Evolutionary conservation across 2,888 invertebrate genomes (phyloP), one percentile per base, ranked within the genome.

Genomic region (Muschampia plurimacula): DNA sequence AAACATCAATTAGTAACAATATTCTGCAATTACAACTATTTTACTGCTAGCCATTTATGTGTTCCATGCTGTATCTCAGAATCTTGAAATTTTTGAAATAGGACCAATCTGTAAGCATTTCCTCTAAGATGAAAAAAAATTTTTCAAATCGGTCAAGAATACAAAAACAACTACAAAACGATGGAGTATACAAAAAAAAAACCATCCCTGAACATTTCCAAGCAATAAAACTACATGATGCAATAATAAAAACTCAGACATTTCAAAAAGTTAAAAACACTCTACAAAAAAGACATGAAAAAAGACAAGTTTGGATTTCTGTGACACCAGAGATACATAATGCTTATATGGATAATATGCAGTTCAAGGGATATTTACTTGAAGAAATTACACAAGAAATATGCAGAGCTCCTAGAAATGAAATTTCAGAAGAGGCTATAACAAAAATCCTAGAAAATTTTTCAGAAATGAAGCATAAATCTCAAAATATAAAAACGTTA

Each of bases 231-330:
- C 8, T 46, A n/a, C 67, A 59, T 67, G 28, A 59, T 4, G 32
- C 36, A n/a, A n/a, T 62, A 15, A 62, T 15, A 0, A 12, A 12
- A 62, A 62, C 62, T 7, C 36, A 2, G 2, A 10, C 15, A 7
- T 69, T 69, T 62, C 36, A 62, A 36, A 69, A 52, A 49, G 15
- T 69, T 28, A 69, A 55, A 13, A 64, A 41, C 13, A 22, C 59
- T 9, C 10, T 67, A 32, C 69, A 69, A 49, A 57, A n/a, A 64
- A 69, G 69, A 32, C 69, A 69, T 28, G 67, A 71, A 60, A 71
- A 71, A 55, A 71, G 71, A 66, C 71, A 71, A 55, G 71, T 65
- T 9, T 71, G 71, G 71, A 66, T 71, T 55, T 55, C 71, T 49
- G 4, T 66, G 22, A 71, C 71, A 41, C 55, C 39, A 41, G 66